These are phyloP conservation scores for Dolichoris vasculosae DNA, from an alignment of 1,140 invertebrate species.

Conservation along the genomic window DNA sequence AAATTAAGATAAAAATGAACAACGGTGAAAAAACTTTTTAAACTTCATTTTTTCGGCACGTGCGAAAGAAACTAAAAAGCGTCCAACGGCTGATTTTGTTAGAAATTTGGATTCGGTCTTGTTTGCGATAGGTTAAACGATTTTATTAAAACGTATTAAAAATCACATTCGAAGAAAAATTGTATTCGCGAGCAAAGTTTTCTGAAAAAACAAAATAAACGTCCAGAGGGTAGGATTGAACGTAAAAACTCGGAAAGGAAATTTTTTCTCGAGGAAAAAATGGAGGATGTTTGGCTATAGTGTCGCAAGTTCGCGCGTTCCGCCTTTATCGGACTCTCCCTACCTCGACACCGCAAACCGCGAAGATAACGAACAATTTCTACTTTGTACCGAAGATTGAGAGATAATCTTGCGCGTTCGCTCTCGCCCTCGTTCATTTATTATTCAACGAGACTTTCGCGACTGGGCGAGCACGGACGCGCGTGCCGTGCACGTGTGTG, in stretches of 20 bases:
- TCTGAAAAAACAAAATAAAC: too few species aligned
- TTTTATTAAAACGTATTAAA: too few species aligned
- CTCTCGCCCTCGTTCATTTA: constrained; percentile 36
- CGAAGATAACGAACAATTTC: constrained; percentile 48
- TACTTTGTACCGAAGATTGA: constrained; percentile 48
- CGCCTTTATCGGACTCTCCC: constrained; percentile 4
- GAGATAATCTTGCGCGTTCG: constrained; percentile 39
- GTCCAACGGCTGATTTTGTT: too few species aligned
- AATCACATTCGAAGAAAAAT: too few species aligned
- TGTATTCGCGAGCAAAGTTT: too few species aligned
- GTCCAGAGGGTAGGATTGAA: too few species aligned
- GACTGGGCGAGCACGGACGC: constrained; percentile 2
- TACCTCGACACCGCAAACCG: not conserved
- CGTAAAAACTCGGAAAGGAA: not conserved
- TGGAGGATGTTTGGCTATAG: not conserved
- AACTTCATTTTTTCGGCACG: too few species aligned
- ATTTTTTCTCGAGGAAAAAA: not conserved
- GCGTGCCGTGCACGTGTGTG: not conserved
- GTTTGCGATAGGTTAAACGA: too few species aligned
- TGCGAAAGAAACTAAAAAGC: too few species aligned
- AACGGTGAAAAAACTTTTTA: too few species aligned
- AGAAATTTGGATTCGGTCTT: too few species aligned
- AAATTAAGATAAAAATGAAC: too few species aligned
- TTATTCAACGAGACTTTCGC: constrained; percentile 51
- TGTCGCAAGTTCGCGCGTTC: constrained; percentile 32